These are phyloP conservation scores for Hyaena hyaena DNA, from an alignment of 2,113 vertebrate species.

Conservation along the genomic window DNA sequence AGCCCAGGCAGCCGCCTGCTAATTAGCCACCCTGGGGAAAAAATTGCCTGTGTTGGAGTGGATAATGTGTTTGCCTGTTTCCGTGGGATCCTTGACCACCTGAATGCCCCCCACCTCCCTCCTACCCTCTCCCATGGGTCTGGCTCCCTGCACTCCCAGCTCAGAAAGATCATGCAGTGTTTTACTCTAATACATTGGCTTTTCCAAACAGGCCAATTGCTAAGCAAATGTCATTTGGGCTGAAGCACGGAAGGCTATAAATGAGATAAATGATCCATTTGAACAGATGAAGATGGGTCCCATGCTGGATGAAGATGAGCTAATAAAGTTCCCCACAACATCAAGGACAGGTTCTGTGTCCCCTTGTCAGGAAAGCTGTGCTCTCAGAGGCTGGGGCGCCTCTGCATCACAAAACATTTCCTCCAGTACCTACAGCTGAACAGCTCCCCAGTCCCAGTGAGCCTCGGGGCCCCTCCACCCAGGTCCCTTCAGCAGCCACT, in stretches of 20 bases:
- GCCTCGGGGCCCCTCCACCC: neutral
- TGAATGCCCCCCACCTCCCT: slow-evolving; percentile 36
- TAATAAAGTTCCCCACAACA: neutral
- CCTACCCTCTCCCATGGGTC: neutral
- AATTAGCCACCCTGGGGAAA: slow-evolving; percentile 67
- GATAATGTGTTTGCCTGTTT: slow-evolving; percentile 78
- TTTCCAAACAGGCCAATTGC: slow-evolving; percentile 72
- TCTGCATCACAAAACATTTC: neutral
- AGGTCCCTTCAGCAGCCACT: neutral
- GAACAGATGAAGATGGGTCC: slow-evolving; percentile 36
- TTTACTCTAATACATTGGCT: neutral
- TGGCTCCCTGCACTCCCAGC: neutral
- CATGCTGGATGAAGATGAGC: slow-evolving; percentile 29
- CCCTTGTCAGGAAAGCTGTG: neutral
- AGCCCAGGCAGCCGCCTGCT: slow-evolving; percentile 57
- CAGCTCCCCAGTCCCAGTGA: neutral
- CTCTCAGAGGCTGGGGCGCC: neutral
- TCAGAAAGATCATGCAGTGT: neutral
- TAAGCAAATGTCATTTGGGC: slow-evolving; percentile 76
- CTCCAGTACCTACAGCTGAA: neutral
- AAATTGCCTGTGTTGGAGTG: slow-evolving; percentile 73
- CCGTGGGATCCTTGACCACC: slow-evolving; percentile 69
- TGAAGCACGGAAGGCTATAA: slow-evolving; percentile 45
- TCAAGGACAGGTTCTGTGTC: neutral
- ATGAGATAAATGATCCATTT: slow-evolving; percentile 65